Base-by-base conservation (phyloP, 2,888 invertebrate genomes). In the Drosophila aldrichi region DNA sequence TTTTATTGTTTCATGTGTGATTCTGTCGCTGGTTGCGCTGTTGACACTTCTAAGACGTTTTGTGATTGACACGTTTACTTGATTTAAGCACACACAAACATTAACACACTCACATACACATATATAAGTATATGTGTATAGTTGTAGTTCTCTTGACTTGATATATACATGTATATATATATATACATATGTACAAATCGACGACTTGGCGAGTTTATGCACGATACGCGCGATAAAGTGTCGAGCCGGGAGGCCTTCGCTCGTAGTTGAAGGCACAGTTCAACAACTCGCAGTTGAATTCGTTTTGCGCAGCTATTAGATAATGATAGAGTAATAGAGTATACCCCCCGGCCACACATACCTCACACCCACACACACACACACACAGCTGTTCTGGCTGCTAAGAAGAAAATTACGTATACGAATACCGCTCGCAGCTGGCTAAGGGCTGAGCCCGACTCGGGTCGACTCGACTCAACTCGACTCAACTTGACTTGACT, bases 61-160 rank as follows among this genome's bases (percentile, higher is more conserved):
- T 59, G 52, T 79, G 77, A 77, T 79, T 79, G 79, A 77, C 77
- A 77, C 76, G 79, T 77, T 70, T 79, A 70, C 79, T 79, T 79
- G 76, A 77, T 75, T 79, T 65, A 49, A 79, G 48, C 75, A 73
- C 68, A 58, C 25, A 54, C 43, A 43, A 22, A 54, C 38, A 58
- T 18, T 51, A 10, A 25, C 36, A 41, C 9, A 55, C 2, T 7
- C 2, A 7, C 36, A 38, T 4, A 6, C 0, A 48, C 0, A 29
- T 29, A 6, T n/a, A n/a, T 16, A 8, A 3, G 9, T 12, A 32
- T 18, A 25, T n/a, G 16, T n/a, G 7, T 18, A 18, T 32, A 7
- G n/a, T 12, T 49, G 48, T 49, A 49, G 48, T 32, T 49, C 49
- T 49, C 49, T 49, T 32, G 49, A 49, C 49, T 49, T 49, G 49